phyloP scores from a whole-genome alignment of 1,140 invertebrate species.

The Zaprionus africanus region DNA sequence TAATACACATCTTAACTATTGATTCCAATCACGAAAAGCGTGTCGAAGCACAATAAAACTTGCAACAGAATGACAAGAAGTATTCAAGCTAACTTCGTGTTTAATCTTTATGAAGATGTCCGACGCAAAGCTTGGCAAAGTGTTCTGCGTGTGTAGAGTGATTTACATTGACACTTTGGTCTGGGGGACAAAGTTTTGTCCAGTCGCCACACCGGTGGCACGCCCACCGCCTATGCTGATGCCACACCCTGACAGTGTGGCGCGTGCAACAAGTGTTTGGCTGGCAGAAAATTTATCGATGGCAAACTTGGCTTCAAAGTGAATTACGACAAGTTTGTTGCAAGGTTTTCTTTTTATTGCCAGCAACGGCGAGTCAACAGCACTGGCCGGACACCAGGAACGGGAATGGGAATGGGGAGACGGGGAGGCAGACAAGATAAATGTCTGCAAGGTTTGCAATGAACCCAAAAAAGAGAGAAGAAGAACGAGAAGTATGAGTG shows the following conservation, averaged over 20 bases:
- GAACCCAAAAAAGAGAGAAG: constrained; percentile 7
- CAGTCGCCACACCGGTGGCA: constrained; percentile 1
- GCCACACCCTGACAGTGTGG: constrained; percentile 13
- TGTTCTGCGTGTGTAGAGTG: constrained; percentile 34
- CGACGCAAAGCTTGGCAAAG: not conserved
- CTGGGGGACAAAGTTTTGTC: constrained; percentile 21
- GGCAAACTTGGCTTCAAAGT: constrained; percentile 71
- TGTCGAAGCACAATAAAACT: not conserved
- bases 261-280: constrained; percentile 73
- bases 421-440: constrained; percentile 62
- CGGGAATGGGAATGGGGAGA: not conserved
- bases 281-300: constrained; percentile 70
- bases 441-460: constrained; percentile 47
- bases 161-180: constrained; percentile 63
- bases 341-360: constrained; percentile 43
- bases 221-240: not conserved
- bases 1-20: not conserved
- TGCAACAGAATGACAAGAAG: not conserved
- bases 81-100: not conserved
- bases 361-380: constrained; percentile 41
- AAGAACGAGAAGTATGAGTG: constrained; percentile 29
- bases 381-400: not conserved
- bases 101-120: not conserved
- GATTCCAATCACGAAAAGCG: not conserved
- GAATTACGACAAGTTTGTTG: constrained; percentile 74